A percentile compares a stretch with the other conserved stretches of the same genome.
Conservation (phyloP, 2,113 vertebrate species). For the Aldabrachelys gigantea region DNA sequence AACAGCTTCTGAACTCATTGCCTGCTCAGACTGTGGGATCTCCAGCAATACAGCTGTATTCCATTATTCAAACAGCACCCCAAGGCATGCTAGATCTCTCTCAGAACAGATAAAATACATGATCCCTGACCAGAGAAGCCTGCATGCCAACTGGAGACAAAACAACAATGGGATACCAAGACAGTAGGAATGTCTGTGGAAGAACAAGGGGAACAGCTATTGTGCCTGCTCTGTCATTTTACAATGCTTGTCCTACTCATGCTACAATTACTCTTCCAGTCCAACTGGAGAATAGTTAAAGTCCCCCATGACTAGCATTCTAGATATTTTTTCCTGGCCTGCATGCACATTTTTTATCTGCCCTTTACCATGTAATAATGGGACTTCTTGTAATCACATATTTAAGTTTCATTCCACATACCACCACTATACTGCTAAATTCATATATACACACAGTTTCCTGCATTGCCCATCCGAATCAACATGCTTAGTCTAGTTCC, state of each 20-base stretch:
- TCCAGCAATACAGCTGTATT: background rate
- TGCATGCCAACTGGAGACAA: background rate
- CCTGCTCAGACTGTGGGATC: conserved; percentile 2
- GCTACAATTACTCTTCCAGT: background rate
- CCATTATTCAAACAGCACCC: background rate
- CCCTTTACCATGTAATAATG: background rate
- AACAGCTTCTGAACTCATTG: background rate
- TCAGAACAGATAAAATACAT: background rate
- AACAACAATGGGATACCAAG: background rate
- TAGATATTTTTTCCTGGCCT: background rate
- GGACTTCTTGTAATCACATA: background rate
- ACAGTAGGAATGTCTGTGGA: background rate
- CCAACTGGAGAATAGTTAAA: background rate
- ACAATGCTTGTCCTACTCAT: background rate
- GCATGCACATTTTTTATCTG: background rate
- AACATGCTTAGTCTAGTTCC: background rate
- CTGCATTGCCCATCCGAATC: background rate
- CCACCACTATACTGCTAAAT: background rate
- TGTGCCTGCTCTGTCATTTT: background rate
- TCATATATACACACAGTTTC: background rate
- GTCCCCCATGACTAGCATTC: background rate
- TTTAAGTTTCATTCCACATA: background rate
- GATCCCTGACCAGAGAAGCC: background rate
- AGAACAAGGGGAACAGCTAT: background rate
- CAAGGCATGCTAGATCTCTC: background rate